Base-by-base conservation (phyloP, 2,797 vertebrate species). In the Miichthys miiuy region DNA sequence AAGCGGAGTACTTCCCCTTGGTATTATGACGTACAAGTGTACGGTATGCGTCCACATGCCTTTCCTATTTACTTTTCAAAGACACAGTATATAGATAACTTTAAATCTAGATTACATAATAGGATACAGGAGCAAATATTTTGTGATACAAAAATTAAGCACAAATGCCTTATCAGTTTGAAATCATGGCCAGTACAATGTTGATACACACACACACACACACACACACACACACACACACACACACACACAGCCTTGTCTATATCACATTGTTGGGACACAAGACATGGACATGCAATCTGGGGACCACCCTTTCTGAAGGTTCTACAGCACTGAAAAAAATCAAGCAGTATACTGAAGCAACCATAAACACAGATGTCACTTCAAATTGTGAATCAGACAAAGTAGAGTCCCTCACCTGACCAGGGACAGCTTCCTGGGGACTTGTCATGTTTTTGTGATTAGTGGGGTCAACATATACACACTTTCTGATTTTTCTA, bases 41-140 rank as follows among this genome's bases (percentile, higher is more conserved):
- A 68, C 12, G 12, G 57, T 72, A 27, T 55, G 68, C 30, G 27
- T 75, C 61, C 75, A 65, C 78, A 82, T 76, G 68, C 68, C 48
- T 68, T 85, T 83, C 47, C 46, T 46, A 63, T 84, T 81, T 70
- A 68, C 42, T 27, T 51, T 77, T 84, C 58, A 79, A 64, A 78
- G 65, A 69, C 61, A 67, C 8, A 38, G 34, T 68, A 62, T 65
- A 79, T 42, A 57, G 46, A 81, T 75, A 68, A 44, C 68, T 52
- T 74, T 70, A 72, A 82, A 87, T 70, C 62, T 62, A 83, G 54
- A 81, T 77, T 71, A 44, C 57, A 89, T 82, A 75, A 83, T 84
- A 47, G 61, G 62, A 83, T 72, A 83, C 72, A 81, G 77, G 62
- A 55, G 66, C 54, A 72, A 81, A 65, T 42, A 79, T 82, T 80